These are phyloP conservation scores for Chaetops frenatus DNA, from an alignment of 2,113 vertebrate species.

Conservation along the genomic window DNA sequence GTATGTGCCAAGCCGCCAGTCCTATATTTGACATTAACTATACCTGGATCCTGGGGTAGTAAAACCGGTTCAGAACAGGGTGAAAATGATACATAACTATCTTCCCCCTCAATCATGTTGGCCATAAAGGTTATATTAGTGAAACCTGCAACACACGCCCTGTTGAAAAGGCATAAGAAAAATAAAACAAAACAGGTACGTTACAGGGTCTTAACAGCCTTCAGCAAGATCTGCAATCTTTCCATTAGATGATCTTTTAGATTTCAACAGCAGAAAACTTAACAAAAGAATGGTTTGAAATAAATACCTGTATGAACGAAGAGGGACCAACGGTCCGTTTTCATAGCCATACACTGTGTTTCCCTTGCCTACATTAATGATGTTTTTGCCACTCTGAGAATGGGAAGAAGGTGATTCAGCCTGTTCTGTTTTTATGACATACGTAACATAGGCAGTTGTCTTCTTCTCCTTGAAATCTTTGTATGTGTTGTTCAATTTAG, in stretches of 20 bases:
- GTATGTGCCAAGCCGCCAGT: neutral
- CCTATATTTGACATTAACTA: neutral
- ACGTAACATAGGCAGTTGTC: constrained; percentile 61
- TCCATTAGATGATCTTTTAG: neutral
- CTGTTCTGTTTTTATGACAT: constrained; percentile 14
- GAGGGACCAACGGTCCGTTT: constrained; percentile 67
- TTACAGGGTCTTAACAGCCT: neutral
- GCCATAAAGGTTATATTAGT: constrained; percentile 49
- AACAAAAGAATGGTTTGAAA: neutral
- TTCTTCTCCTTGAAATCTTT: constrained; percentile 58
- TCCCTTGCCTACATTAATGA: constrained; percentile 59
- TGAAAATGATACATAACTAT: constrained; percentile 68
- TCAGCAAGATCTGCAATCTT: neutral
- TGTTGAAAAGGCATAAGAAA: constrained; percentile 4
- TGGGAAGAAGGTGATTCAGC: neutral
- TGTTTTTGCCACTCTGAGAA: neutral
- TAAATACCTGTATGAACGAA: constrained; percentile 69
- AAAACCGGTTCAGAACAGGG: constrained; percentile 21
- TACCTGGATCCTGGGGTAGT: constrained; percentile 76
- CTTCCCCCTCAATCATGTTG: neutral
- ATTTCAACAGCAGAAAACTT: neutral
- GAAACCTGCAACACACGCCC: constrained; percentile 74
- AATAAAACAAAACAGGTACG: neutral
- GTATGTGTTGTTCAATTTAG: constrained; percentile 63
- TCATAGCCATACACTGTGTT: constrained; percentile 31